A percentile compares a stretch with the other conserved stretches of the same genome.
phyloP scores from a whole-genome alignment of 1,140 invertebrate genomes.

The Cotesia vestalis region DNA sequence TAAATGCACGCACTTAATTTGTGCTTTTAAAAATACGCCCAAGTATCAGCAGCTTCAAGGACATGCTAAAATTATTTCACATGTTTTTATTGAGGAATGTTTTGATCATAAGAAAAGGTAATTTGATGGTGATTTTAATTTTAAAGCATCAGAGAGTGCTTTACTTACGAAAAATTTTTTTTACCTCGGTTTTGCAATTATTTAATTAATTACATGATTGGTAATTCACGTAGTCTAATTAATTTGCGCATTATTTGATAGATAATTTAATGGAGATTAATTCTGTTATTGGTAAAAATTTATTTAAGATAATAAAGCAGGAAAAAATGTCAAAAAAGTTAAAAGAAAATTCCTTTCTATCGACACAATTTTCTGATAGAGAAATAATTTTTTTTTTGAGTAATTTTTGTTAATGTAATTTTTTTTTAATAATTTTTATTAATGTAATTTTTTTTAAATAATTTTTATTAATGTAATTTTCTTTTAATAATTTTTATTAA shows the following conservation, averaged over 20 bases:
- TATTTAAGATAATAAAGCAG: too few species aligned
- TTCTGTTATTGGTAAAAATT: too few species aligned
- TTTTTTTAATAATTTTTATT: conserved; percentile 17
- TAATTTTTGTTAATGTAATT: neutral
- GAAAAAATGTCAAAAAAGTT: too few species aligned
- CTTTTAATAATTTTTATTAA: conserved; percentile 3
- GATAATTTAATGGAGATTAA: too few species aligned
- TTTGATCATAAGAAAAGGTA: conserved; percentile 59
- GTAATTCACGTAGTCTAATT: too few species aligned
- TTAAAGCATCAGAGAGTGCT: too few species aligned
- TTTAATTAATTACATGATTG: too few species aligned
- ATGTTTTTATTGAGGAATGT: conserved; percentile 59
- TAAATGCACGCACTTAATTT: conserved; percentile 59
- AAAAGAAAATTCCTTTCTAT: too few species aligned
- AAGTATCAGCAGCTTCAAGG: conserved; percentile 57
- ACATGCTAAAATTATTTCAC: conserved; percentile 57
- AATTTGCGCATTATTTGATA: too few species aligned
- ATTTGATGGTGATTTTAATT: neutral
- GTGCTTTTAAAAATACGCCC: conserved; percentile 63
- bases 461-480: neutral
- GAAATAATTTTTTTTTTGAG: conserved; percentile 23
- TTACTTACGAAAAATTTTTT: too few species aligned
- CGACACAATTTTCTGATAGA: neutral
- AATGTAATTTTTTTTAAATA: conserved; percentile 6
- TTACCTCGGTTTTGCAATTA: too few species aligned